phyloP scores from a whole-genome alignment of 2,797 vertebrate genomes.

The Alexandromys oeconomus region DNA sequence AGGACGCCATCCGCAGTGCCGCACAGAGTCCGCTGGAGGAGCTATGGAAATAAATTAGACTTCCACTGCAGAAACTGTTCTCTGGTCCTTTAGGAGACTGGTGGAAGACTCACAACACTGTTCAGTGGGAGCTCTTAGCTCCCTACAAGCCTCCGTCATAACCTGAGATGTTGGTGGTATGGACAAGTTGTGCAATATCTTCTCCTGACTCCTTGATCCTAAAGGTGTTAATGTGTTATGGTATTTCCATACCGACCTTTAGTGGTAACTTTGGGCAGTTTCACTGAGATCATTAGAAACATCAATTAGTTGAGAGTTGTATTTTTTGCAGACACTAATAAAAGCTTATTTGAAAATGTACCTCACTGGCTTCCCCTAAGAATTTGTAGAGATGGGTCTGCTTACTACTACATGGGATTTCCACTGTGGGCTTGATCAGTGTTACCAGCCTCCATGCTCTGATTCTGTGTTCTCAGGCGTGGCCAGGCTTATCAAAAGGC shows the following conservation, averaged over 20 bases:
- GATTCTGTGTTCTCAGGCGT: neutral
- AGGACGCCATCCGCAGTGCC: slow-evolving; percentile 86
- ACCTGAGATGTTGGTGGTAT: neutral
- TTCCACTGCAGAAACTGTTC: too few relatives aligned
- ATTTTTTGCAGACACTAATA: slow-evolving; percentile 13
- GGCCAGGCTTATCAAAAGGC: too few relatives aligned
- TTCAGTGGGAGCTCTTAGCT: neutral
- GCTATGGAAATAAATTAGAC: slow-evolving; percentile 89
- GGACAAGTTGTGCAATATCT: rapidly evolving
- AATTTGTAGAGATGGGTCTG: neutral
- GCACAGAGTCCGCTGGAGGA: slow-evolving; percentile 88
- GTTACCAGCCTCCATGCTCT: neutral
- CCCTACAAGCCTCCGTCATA: neutral
- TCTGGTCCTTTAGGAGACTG: neutral
- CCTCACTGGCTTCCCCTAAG: neutral
- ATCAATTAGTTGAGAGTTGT: neutral
- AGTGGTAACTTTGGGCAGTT: neutral
- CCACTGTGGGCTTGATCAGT: too few relatives aligned
- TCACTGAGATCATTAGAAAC: neutral
- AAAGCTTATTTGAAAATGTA: neutral
- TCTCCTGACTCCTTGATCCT: neutral
- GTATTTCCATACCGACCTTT: neutral
- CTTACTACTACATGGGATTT: neutral
- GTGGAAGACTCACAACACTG: neutral
- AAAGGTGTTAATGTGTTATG: neutral